A percentile compares a stretch with the other conserved stretches of the same genome.
These are phyloP conservation scores for Coregonus suidteri DNA, from an alignment of 2,797 vertebrate genomes.

Conservation along the genomic window DNA sequence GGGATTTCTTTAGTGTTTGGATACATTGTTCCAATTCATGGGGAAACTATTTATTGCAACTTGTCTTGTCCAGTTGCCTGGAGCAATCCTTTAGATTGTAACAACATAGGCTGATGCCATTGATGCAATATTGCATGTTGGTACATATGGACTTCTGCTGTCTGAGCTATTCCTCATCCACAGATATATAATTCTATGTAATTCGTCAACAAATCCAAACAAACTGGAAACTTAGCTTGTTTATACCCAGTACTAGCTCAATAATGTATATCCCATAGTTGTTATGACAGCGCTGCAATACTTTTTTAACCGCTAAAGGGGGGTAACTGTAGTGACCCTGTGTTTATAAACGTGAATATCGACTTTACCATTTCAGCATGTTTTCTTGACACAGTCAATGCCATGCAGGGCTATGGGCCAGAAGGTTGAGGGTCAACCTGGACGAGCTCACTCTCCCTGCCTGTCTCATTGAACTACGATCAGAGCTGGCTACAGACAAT, in stretches of 20 bases:
- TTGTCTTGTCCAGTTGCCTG: constrained; percentile 12
- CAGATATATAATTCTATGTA: background rate
- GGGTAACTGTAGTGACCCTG: no score
- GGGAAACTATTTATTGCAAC: background rate
- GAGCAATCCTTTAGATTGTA: constrained; percentile 23
- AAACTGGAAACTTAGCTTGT: background rate
- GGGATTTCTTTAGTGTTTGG: constrained; percentile 1
- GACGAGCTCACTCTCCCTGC: no score
- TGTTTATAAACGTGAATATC: no score
- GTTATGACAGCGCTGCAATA: background rate
- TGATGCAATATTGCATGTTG: background rate
- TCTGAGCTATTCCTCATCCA: background rate
- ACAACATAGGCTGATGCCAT: constrained; percentile 8
- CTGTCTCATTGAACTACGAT: no score
- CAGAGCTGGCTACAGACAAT: no score
- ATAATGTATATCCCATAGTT: background rate
- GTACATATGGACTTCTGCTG: background rate
- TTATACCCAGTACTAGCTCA: background rate
- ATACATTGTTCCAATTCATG: background rate
- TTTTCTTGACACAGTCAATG: no score
- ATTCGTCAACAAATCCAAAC: constrained; percentile 12
- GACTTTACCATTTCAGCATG: no score
- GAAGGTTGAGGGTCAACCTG: no score
- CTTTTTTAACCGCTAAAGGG: background rate
- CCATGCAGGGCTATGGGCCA: no score